Conservation (phyloP, 1,140 invertebrate species). For the Conus betulinus region DNA sequence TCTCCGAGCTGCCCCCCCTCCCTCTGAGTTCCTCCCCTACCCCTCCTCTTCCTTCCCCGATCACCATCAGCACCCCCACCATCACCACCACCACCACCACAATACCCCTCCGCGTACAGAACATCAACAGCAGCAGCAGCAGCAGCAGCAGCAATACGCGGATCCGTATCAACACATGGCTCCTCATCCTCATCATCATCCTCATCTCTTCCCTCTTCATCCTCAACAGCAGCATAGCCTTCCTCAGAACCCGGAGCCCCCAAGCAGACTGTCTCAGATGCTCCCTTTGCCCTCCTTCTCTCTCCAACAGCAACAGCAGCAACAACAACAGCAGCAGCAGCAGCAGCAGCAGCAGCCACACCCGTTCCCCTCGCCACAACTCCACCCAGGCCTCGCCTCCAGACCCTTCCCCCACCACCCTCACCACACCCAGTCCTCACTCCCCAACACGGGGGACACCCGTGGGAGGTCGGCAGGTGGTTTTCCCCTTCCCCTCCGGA, state of each 20-base stretch:
- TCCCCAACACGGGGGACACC: neutral
- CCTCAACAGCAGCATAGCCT: too few species aligned
- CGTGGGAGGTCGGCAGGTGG: neutral
- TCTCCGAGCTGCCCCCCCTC: neutral
- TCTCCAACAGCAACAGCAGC: too few species aligned
- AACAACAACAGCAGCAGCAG: too few species aligned
- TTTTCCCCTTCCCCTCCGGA: neutral
- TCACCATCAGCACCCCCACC: neutral
- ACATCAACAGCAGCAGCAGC: neutral
- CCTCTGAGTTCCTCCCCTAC: neutral
- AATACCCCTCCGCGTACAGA: neutral
- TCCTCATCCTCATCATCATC: neutral
- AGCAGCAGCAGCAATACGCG: neutral
- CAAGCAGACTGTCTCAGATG: too few species aligned
- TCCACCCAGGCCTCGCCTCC: neutral
- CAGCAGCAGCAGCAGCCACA: neutral
- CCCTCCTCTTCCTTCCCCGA: neutral
- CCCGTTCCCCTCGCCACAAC: neutral
- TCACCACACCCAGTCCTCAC: neutral
- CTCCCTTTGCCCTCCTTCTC: too few species aligned
- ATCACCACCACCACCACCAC: neutral
- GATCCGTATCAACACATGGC: neutral
- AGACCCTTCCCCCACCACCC: neutral
- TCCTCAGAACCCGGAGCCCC: too few species aligned
- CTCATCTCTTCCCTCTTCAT: too few species aligned